phyloP scores from a whole-genome alignment of 2,113 vertebrate species.

The Deroptyus accipitrinus region DNA sequence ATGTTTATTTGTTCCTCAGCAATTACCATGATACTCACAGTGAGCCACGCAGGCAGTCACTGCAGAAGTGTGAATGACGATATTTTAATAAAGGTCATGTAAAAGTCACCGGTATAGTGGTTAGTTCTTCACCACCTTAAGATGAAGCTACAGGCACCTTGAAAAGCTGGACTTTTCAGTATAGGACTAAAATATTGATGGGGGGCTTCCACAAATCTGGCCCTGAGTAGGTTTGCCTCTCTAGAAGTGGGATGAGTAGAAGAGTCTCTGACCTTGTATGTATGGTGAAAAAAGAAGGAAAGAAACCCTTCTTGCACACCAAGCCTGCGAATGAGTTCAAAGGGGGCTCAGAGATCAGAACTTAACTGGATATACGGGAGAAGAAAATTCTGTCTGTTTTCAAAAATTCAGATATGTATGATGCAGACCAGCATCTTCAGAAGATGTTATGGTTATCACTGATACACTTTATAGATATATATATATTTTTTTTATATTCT shows the following conservation, averaged over 20 bases:
- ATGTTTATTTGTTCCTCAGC: not conserved
- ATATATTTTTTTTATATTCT: not conserved
- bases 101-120: not conserved
- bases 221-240: not conserved
- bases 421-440: not conserved
- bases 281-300: not conserved
- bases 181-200: not conserved
- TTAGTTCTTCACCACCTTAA: not conserved
- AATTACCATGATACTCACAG: not conserved
- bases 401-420: not conserved
- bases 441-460: not conserved
- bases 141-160: not conserved
- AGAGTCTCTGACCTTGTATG: not conserved
- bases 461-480: not conserved
- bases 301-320: not conserved
- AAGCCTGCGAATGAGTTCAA: not conserved
- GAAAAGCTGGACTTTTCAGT: not conserved
- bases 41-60: not conserved
- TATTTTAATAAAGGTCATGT: not conserved
- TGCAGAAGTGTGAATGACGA: not conserved
- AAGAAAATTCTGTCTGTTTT: not conserved
- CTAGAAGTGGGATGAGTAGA: not conserved
- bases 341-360: not conserved
- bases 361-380: not conserved
- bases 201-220: not conserved